Evolutionary conservation across 2,888 invertebrate genomes (phyloP), one percentile per base, ranked within the genome.

Genomic region (Drosophila lacicola): DNA sequence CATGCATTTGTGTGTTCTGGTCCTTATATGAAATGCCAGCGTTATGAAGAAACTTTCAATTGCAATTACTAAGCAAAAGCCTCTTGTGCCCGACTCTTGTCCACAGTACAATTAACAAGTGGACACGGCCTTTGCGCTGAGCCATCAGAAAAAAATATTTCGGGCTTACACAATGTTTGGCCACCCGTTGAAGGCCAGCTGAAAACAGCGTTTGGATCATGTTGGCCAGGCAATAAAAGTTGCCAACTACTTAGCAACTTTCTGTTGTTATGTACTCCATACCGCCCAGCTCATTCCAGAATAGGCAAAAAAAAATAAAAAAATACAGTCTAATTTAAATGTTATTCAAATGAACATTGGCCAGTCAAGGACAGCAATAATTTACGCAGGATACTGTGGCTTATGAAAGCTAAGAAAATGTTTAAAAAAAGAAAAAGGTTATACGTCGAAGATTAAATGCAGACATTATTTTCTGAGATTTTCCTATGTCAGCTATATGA

Each of bases 191-290:
- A 74, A 78, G 78, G 79, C 65, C 78, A 78, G 51, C 58, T 29
- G 49, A 70, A 63, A 64, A 45, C 75, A 53, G 62, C 69, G 51
- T 36, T 64, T 56, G 50, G 50, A 60, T 58, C 69, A 54, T 66
- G 63, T 68, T 64, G 64, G 67, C 58, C 63, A 53, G 65, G 79
- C 84, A 83, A 83, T 87, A 83, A 83, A 83, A 86, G 84, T 81
- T 83, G 50, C 49, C 49, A 86, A 83, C 78, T 75, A 58, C 73
- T 70, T 63, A 55, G 49, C 62, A 70, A 70, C 55, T 71, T 76
- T 57, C 37, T 64, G 60, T 50, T 70, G 77, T 51, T 50, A 36
- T 55, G 60, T 13, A 33, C 29, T n/a, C 45, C 14, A 29, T 3
- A 13, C 14, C 36, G 70, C 41, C 36, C 25, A 10, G 46, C 19